phyloP scores from a whole-genome alignment of 2,113 vertebrate species.

The Noctilio leporinus region DNA sequence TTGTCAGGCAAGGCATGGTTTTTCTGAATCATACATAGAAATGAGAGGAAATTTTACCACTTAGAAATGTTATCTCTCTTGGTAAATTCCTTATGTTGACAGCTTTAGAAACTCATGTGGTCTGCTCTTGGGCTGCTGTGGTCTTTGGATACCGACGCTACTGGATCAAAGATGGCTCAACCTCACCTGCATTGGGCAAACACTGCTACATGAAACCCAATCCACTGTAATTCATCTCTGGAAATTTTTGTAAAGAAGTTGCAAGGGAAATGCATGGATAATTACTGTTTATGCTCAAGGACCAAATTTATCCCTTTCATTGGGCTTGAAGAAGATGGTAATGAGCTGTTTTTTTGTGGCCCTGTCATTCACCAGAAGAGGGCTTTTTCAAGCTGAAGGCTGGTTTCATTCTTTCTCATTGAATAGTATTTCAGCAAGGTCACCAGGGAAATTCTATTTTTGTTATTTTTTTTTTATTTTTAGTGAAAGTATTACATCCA shows the following conservation, averaged over 20 bases:
- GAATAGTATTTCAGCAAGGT: not conserved
- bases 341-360: constrained; percentile 63
- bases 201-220: constrained; percentile 47
- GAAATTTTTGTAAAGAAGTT: constrained; percentile 60
- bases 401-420: constrained; percentile 26
- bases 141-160: not conserved
- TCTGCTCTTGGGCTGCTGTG: not conserved
- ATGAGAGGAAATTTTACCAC: not conserved
- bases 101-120: not conserved
- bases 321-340: constrained; percentile 48
- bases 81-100: not conserved
- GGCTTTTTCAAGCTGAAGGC: constrained; percentile 42
- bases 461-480: not conserved
- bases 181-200: constrained; percentile 45
- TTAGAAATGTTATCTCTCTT: not conserved
- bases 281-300: constrained; percentile 66
- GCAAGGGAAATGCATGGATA: constrained; percentile 55
- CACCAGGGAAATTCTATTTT: constrained; percentile 15
- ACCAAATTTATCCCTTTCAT: constrained; percentile 59
- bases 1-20: not conserved
- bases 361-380: constrained; percentile 50
- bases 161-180: constrained; percentile 40
- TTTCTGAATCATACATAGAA: not conserved
- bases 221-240: constrained; percentile 43
- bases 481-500: not conserved